Evolutionary conservation across 2,888 invertebrate genomes (phyloP), one percentile per base, ranked within the genome.

Genomic region (Archips xylosteana): DNA sequence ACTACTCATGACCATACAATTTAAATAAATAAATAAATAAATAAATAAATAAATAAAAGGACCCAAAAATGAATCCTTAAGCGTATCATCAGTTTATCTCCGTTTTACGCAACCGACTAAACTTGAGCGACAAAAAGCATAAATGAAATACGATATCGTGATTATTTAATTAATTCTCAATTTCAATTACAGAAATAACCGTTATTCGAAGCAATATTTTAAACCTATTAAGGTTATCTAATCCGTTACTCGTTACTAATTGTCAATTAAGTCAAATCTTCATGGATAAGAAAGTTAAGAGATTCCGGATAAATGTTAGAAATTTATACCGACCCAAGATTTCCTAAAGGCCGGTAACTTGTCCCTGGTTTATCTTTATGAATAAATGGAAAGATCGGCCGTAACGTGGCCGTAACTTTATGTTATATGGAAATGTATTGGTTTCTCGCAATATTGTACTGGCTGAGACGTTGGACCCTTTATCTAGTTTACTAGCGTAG

Each of bases 211-310:
- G 36, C 23, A 36, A 61, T 66, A 57, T 72, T 72, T 72, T 47
- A 67, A 62, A 32, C 47, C 62, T 60, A 49, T 59, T 67, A 45
- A 5, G 8, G 54, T 62, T 67, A 72, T 72, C 71, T 67, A 34
- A 71, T 60, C 51, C 51, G 47, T 60, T 34, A 66, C 66, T 57
- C 42, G 59, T 51, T 13, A 32, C 45, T 71, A 66, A 67, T 62
- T 72, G 72, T 47, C 67, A 72, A 72, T 67, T 67, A 72, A 67
- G 34, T 51, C 34, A 67, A 67, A 72, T 67, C 67, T 47, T 34
- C 49, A 5, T 32, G 62, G 72, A 72, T 72, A 72, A 66, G 34
- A 66, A 45, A 66, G 54, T 54, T 51, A 66, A 51, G 54, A 54
- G 61, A 45, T 66, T 49, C 32, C 13, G 54, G 70, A 62, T 36